phyloP scores from a whole-genome alignment of 1,140 invertebrate species.

The Dufourea novaeangliae region DNA sequence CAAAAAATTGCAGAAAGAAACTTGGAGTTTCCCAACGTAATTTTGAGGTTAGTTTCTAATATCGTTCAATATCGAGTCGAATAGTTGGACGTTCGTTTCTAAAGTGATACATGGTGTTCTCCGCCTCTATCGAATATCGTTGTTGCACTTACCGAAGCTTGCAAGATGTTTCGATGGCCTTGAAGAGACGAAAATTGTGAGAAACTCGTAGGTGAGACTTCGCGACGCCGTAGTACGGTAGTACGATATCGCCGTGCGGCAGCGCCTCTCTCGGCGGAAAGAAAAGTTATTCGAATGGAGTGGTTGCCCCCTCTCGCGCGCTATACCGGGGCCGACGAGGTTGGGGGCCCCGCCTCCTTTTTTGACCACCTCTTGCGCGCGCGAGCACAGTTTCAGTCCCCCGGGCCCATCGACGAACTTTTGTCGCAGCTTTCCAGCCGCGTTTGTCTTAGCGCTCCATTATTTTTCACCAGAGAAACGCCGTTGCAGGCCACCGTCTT shows the following conservation, averaged over 20 bases:
- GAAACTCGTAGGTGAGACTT: constrained; percentile 72
- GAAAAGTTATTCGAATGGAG: constrained; percentile 10
- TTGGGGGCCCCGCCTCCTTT: constrained; percentile 68
- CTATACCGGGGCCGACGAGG: constrained; percentile 35
- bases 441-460: constrained; percentile 10
- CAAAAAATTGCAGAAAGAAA: neutral
- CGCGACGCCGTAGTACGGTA: constrained; percentile 74
- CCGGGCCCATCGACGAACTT: constrained; percentile 50
- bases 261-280: constrained; percentile 55
- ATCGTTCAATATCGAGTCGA: neutral
- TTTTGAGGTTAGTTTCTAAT: constrained; percentile 75
- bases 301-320: constrained; percentile 36
- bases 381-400: constrained; percentile 50
- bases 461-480: neutral
- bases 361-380: constrained; percentile 57
- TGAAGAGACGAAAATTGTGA: constrained; percentile 59
- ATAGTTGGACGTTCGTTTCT: fast-evolving
- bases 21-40: neutral
- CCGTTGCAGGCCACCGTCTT: neutral
- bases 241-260: constrained; percentile 32
- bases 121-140: neutral
- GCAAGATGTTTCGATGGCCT: neutral
- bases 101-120: fast-evolving
- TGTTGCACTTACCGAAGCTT: constrained; percentile 40
- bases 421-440: constrained; percentile 37